A percentile compares a stretch with the other conserved stretches of the same genome.
phyloP scores from a whole-genome alignment of 2,113 vertebrate genomes.

The Thomomys bottae region DNA sequence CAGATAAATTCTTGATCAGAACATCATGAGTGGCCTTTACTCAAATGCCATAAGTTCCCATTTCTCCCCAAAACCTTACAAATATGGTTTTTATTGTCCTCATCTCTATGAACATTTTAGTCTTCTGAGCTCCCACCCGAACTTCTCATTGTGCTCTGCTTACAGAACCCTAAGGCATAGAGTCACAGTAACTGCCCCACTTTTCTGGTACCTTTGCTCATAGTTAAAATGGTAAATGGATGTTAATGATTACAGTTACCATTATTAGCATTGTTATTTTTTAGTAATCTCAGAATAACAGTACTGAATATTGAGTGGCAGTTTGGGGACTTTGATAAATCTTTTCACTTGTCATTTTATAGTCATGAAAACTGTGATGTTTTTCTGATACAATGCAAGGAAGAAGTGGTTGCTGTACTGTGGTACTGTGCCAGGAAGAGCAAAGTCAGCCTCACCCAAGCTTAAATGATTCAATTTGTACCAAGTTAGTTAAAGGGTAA shows the following conservation, averaged over 20 bases:
- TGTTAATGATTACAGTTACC: not conserved
- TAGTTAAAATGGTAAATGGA: not conserved
- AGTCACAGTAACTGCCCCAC: too few species aligned
- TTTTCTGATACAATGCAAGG: constrained; percentile 31
- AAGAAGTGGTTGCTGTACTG: constrained; percentile 40
- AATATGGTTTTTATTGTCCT: too few species aligned
- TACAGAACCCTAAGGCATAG: too few species aligned
- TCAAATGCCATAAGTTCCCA: too few species aligned
- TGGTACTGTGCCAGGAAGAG: constrained; percentile 7
- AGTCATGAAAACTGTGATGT: constrained; percentile 22
- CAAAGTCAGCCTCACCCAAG: constrained; percentile 29
- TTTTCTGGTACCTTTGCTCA: too few species aligned
- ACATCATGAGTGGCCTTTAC: too few species aligned
- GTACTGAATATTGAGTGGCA: not conserved
- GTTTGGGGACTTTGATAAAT: not conserved
- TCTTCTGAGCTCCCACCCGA: too few species aligned
- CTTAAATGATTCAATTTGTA: not conserved
- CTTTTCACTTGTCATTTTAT: constrained; percentile 29
- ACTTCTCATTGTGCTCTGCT: too few species aligned
- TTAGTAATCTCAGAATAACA: constrained; percentile 9
- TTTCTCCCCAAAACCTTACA: too few species aligned
- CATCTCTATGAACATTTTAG: too few species aligned
- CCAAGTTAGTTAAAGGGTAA: not conserved
- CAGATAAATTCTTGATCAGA: too few species aligned
- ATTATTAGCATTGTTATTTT: not conserved